Conservation (phyloP, 2,797 vertebrate species). For the Hyperoplus immaculatus region DNA sequence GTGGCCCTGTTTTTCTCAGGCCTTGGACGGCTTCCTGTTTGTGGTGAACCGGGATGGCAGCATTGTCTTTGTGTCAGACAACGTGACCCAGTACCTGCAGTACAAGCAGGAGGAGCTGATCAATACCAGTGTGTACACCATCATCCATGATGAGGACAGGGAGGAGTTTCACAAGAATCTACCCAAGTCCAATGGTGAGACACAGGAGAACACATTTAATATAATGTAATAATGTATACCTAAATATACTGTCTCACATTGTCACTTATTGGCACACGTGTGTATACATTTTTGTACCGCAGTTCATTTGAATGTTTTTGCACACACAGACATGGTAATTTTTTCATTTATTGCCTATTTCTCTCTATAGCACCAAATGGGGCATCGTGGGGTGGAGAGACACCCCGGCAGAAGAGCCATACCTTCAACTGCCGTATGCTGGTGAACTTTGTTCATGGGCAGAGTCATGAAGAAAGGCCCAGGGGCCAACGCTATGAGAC, state of each 20-base stretch:
- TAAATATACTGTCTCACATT: not conserved
- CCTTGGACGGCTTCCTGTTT: constrained; percentile 97
- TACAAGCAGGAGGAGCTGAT: constrained; percentile 98
- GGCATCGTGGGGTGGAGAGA: constrained; percentile 92
- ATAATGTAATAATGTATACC: not conserved
- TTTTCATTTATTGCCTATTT: not conserved
- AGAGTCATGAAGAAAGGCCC: constrained; percentile 87
- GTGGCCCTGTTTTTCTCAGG: constrained; percentile 78
- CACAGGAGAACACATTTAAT: not conserved
- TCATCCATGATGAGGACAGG: constrained; percentile 95
- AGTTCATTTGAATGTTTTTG: not conserved
- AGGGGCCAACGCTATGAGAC: constrained; percentile 93
- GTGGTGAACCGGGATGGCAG: constrained; percentile 98
- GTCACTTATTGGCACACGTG: not conserved
- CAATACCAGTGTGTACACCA: constrained; percentile 96
- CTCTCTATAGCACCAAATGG: constrained; percentile 86
- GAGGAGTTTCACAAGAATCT: constrained; percentile 98
- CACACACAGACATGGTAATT: not conserved
- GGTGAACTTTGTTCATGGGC: constrained; percentile 89
- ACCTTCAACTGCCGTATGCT: constrained; percentile 98
- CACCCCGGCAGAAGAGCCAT: constrained; percentile 95
- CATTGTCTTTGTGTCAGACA: constrained; percentile 99
- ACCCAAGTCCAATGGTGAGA: constrained; percentile 92
- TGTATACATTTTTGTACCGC: not conserved
- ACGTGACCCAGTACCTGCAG: constrained; percentile 97